phyloP scores from a whole-genome alignment of 2,888 invertebrate species.

The Lissonota sp. region DNA sequence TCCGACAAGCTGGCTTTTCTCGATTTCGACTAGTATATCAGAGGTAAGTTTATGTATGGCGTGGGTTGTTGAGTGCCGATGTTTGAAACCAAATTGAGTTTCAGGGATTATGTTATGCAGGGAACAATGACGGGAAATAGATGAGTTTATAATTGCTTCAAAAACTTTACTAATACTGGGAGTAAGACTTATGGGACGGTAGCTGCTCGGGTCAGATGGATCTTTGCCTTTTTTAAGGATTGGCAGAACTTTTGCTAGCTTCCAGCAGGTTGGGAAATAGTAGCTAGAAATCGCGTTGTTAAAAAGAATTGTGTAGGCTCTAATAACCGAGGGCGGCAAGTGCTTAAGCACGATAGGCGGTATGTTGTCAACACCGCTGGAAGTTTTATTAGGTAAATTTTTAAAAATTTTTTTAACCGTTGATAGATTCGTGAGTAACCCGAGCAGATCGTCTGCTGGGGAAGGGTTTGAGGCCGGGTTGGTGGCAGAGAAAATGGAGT shows the following conservation, averaged over 20 bases:
- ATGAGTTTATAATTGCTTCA: background rate
- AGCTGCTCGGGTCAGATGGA: background rate
- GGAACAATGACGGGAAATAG: background rate
- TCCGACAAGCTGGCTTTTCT: background rate
- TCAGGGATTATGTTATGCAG: background rate
- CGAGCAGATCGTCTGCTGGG: too few species aligned
- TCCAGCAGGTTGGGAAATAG: background rate
- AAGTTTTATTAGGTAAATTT: background rate
- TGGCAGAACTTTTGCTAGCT: background rate
- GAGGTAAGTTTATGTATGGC: constrained; percentile 31
- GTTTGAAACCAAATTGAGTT: background rate
- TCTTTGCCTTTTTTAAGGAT: constrained; percentile 17
- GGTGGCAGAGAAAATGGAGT: too few species aligned
- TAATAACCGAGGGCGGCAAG: background rate
- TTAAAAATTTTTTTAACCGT: background rate
- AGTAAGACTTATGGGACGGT: constrained; percentile 6
- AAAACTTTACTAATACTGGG: background rate
- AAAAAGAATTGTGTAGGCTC: background rate
- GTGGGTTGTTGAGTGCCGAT: background rate
- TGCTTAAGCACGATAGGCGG: background rate
- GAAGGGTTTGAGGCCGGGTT: too few species aligned
- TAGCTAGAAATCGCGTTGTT: background rate
- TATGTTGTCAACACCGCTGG: background rate
- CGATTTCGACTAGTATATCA: background rate
- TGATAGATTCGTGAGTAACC: too few species aligned